Conservation (phyloP, 2,113 vertebrate genomes). For the Smithornis capensis region DNA sequence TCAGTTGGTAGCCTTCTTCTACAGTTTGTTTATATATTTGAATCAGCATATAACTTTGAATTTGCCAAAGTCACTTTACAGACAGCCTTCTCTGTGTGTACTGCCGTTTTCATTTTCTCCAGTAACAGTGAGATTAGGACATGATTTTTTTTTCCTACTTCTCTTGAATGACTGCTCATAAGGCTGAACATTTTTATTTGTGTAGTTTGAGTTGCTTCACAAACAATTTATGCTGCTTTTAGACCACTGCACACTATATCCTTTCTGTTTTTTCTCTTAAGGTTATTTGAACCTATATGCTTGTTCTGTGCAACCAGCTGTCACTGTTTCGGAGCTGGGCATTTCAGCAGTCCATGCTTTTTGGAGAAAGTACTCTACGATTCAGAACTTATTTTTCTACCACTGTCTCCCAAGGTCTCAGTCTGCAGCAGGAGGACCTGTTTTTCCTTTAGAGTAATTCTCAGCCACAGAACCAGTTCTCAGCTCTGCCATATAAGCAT, state of each 20-base stretch:
- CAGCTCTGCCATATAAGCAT: neutral
- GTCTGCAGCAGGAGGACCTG: neutral
- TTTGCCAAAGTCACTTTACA: slow-evolving; percentile 38
- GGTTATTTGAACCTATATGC: neutral
- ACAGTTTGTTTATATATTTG: neutral
- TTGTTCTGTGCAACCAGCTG: neutral
- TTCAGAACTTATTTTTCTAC: neutral
- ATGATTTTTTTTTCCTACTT: neutral
- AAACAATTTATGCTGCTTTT: neutral
- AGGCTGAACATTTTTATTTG: neutral
- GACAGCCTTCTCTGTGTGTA: neutral
- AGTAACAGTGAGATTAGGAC: neutral
- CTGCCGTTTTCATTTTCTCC: neutral
- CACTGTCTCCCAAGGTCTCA: neutral
- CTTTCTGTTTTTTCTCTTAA: neutral
- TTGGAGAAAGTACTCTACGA: neutral
- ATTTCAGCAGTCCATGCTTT: neutral
- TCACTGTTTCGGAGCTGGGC: neutral
- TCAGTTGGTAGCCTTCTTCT: neutral
- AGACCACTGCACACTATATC: neutral
- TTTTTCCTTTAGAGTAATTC: neutral
- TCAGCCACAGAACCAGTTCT: neutral
- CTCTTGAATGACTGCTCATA: neutral
- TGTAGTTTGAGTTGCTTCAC: neutral
- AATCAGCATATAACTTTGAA: neutral